These are phyloP conservation scores for Cuculus canorus DNA, from an alignment of 2,797 vertebrate genomes.

Conservation along the genomic window DNA sequence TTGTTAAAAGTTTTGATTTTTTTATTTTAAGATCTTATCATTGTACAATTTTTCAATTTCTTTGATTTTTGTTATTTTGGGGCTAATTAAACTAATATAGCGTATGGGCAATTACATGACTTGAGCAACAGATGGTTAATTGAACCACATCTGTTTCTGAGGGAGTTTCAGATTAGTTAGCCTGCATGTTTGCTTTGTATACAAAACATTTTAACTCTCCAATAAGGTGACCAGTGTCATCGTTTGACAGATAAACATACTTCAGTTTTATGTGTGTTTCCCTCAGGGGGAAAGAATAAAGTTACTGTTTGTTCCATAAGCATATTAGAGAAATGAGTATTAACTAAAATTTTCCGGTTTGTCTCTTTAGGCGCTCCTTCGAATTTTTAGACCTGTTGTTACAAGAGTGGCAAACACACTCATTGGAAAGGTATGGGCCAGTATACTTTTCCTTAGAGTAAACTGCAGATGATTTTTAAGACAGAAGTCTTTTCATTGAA, in stretches of 20 bases:
- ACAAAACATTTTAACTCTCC: not conserved
- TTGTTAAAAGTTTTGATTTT: not conserved
- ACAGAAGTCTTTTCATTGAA: not conserved
- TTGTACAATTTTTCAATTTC: not conserved
- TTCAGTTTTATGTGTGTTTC: not conserved
- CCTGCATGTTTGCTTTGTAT: not conserved
- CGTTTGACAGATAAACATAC: not conserved
- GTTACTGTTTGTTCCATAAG: not conserved
- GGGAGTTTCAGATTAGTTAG: not conserved
- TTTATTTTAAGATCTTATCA: not conserved
- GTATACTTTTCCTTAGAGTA: not conserved
- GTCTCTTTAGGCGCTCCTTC: conserved; percentile 88
- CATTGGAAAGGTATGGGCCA: conserved; percentile 88
- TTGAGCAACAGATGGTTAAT: not conserved
- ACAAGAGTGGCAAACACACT: conserved; percentile 98
- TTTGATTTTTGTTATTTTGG: not conserved
- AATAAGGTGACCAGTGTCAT: not conserved
- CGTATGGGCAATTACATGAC: not conserved
- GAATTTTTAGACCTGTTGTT: conserved; percentile 94
- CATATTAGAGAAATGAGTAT: not conserved
- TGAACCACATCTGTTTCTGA: not conserved
- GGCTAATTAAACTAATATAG: not conserved
- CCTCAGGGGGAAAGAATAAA: not conserved
- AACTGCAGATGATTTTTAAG: not conserved
- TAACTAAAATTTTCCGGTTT: conserved; percentile 18